Evolutionary conservation across 2,113 vertebrate genomes (phyloP).

Genomic region (Dromiciops gliroides): DNA sequence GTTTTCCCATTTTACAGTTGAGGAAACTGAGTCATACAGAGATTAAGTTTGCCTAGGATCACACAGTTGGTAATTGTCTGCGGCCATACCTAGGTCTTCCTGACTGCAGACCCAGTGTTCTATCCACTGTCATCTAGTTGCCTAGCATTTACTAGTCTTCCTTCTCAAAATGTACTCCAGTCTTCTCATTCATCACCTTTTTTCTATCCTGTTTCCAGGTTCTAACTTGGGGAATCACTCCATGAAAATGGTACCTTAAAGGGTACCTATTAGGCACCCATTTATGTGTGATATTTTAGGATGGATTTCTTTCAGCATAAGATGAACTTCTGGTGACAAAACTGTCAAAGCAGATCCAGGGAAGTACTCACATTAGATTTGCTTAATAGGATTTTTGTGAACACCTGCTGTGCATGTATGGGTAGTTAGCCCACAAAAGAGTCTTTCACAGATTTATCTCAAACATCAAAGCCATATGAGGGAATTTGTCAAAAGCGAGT

Average conservation of each 20-base stretch:
- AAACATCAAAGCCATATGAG: conserved; percentile 59
- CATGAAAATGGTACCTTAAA: neutral
- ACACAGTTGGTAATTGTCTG: neutral
- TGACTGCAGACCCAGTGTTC: neutral
- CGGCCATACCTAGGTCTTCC: neutral
- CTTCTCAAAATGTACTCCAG: conserved; percentile 1
- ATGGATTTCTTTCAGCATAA: conserved; percentile 12
- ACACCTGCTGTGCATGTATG: conserved; percentile 37
- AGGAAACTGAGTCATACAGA: neutral
- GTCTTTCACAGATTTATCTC: conserved; percentile 55
- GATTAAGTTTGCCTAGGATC: neutral
- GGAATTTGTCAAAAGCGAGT: conserved; percentile 60
- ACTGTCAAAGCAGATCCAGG: conserved; percentile 45
- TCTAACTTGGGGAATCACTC: too few species aligned
- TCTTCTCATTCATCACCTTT: neutral
- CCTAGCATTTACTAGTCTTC: neutral
- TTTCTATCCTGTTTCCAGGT: neutral
- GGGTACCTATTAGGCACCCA: neutral
- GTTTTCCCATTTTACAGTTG: neutral
- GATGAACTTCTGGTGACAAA: conserved; percentile 44
- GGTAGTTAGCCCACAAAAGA: neutral
- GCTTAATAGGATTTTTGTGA: conserved; percentile 63
- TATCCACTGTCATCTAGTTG: neutral
- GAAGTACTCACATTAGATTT: conserved; percentile 44
- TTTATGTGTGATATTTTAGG: neutral